phyloP scores from a whole-genome alignment of 2,113 vertebrate genomes.

The Dolichallabes microphthalmus region DNA sequence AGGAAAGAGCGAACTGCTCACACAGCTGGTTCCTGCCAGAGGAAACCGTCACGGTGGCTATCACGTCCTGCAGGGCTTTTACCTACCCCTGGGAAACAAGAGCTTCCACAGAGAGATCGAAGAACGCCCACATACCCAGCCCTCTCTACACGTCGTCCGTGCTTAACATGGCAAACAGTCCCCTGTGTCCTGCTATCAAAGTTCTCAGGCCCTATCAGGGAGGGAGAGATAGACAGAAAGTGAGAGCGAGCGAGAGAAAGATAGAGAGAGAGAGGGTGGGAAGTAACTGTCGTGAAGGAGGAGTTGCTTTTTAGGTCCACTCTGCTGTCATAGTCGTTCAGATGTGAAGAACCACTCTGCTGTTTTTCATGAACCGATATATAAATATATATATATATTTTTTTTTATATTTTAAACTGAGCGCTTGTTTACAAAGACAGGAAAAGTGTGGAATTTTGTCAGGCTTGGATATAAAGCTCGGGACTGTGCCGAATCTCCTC shows the following conservation, averaged over 20 bases:
- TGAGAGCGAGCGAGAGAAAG: constrained; percentile 5
- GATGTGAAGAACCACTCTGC: constrained; percentile 9
- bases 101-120: constrained; percentile 40
- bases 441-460: neutral
- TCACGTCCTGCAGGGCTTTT: constrained; percentile 70
- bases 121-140: constrained; percentile 34
- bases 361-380: neutral
- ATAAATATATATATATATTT: too few species aligned
- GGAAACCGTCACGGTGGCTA: constrained; percentile 76
- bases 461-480: neutral
- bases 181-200: neutral
- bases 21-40: constrained; percentile 89
- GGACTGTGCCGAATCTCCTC: neutral
- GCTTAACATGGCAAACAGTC: constrained; percentile 10
- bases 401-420: neutral
- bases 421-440: neutral
- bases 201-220: constrained; percentile 39
- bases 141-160: neutral
- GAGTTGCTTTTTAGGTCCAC: constrained; percentile 34
- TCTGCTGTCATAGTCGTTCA: constrained; percentile 18
- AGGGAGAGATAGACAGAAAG: constrained; percentile 36
- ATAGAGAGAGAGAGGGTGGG: constrained; percentile 23
- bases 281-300: constrained; percentile 31
- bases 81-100: constrained; percentile 66
- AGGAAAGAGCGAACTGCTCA: constrained; percentile 65